Conservation (phyloP, 2,888 invertebrate species). For the Drosophila mettleri region DNA sequence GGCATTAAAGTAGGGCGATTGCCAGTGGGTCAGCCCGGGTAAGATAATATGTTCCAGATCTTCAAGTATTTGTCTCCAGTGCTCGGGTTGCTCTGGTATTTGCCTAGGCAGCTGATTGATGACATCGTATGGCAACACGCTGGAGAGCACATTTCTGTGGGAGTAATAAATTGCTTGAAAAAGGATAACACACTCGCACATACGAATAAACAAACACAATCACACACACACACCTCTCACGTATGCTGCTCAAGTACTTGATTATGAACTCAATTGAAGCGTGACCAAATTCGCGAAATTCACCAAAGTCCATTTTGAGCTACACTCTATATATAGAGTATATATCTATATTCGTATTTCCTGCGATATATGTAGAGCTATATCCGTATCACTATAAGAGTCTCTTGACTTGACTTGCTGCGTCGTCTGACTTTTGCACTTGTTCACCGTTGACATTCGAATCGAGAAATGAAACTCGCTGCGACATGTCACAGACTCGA, state of each 20-base stretch:
- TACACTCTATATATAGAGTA: conserved; percentile 5
- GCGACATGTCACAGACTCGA: conserved; percentile 55
- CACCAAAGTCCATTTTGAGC: conserved; percentile 89
- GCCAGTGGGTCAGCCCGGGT: conserved; percentile 79
- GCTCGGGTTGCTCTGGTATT: conserved; percentile 76
- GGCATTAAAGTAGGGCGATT: conserved; percentile 79
- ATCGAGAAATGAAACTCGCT: conserved; percentile 61
- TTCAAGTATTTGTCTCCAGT: conserved; percentile 69
- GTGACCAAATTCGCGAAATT: conserved; percentile 93
- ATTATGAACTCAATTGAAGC: conserved; percentile 95
- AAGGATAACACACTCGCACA: conserved; percentile 18
- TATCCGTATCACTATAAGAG: conserved; percentile 13
- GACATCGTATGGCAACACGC: conserved; percentile 59
- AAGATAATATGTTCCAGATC: conserved; percentile 74
- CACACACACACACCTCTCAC: conserved; percentile 88
- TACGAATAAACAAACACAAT: conserved; percentile 8
- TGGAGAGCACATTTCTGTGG: conserved; percentile 71
- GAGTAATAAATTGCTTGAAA: conserved; percentile 31
- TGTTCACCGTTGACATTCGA: conserved; percentile 77
- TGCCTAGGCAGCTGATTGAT: conserved; percentile 66
- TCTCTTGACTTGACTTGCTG: conserved; percentile 10
- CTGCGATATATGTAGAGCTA: conserved; percentile 15
- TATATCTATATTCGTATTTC: conserved; percentile 18
- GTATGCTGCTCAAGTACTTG: conserved; percentile 94
- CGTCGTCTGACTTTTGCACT: conserved; percentile 61